Conservation (phyloP, 2,888 invertebrate genomes). For the Philonicus albiceps region DNA sequence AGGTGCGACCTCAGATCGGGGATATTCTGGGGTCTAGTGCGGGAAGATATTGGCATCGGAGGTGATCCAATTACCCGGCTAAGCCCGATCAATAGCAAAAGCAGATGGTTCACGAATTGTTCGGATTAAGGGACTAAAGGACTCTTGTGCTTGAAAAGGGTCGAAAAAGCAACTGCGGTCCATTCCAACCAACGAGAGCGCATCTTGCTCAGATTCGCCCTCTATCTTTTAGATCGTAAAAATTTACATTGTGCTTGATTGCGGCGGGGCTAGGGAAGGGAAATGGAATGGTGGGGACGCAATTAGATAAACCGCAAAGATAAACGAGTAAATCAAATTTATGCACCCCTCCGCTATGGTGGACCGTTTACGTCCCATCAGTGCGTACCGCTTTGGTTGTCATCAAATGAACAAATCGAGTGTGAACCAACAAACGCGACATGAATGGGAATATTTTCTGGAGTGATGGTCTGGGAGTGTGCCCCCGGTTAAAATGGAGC, state of each 20-base stretch:
- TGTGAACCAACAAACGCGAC: constrained; percentile 63
- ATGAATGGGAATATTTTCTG: constrained; percentile 57
- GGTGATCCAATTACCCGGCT: constrained; percentile 29
- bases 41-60: neutral
- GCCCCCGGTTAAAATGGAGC: constrained; percentile 1
- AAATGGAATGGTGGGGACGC: neutral
- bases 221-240: neutral
- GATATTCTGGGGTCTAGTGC: neutral
- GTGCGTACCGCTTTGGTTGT: constrained; percentile 45
- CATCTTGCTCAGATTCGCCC: neutral
- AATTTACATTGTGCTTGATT: constrained; percentile 14
- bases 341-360: constrained; percentile 24
- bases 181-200: neutral
- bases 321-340: constrained; percentile 45
- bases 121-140: neutral
- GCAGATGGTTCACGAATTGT: constrained; percentile 7
- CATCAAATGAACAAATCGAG: constrained; percentile 64
- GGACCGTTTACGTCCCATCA: constrained; percentile 31
- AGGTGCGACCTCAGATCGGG: neutral
- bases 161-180: neutral
- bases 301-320: constrained; percentile 44
- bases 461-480: constrained; percentile 28
- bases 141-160: neutral
- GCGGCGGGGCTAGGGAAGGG: neutral
- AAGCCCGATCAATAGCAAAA: constrained; percentile 6